These are phyloP conservation scores for Diachasma alloeum DNA, from an alignment of 1,140 invertebrate genomes.

Conservation along the genomic window DNA sequence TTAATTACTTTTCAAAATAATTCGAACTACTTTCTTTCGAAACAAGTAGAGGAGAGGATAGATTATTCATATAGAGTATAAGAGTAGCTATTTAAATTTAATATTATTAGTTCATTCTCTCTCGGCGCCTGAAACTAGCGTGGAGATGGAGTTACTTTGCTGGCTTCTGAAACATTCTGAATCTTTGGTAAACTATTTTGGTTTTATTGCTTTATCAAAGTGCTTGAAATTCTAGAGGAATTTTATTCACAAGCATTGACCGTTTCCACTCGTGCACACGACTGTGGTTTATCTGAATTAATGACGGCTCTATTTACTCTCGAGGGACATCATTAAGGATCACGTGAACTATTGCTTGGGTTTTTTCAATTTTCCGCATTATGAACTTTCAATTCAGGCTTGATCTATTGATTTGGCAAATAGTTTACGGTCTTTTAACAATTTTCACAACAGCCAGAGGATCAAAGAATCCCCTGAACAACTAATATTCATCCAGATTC, in stretches of 20 bases:
- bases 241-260: not conserved
- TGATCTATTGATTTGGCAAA: not conserved
- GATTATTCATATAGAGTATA: not conserved
- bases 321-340: no score
- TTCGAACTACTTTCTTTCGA: not conserved
- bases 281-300: not conserved
- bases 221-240: not conserved
- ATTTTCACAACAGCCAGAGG: not conserved
- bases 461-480: not conserved
- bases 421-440: not conserved
- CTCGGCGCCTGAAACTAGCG: not conserved
- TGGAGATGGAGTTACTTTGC: conserved; percentile 13
- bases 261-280: not conserved
- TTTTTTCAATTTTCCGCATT: not conserved
- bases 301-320: not conserved
- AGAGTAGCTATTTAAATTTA: not conserved
- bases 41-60: not conserved
- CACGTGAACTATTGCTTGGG: no score
- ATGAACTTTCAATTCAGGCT: not conserved
- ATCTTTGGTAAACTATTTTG: conserved; percentile 27
- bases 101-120: conserved; percentile 18
- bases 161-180: conserved; percentile 44
- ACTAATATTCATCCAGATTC: not conserved
- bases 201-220: not conserved
- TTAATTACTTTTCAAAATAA: not conserved